Evolutionary conservation across 2,113 vertebrate species (phyloP).

Genomic region (Vireo altiloquus): DNA sequence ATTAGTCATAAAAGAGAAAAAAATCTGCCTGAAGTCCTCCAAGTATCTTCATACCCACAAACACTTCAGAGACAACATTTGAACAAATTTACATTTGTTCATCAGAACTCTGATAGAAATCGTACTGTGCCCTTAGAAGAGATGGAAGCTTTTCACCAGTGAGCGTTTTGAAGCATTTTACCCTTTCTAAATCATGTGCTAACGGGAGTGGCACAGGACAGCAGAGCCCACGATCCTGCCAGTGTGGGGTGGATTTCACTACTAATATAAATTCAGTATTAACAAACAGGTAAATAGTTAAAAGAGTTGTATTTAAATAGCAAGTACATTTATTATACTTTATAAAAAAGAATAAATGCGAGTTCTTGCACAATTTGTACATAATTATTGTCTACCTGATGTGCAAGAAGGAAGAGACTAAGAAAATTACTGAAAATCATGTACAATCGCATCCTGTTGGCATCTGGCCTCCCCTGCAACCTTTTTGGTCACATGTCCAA

Average conservation of each 20-base stretch:
- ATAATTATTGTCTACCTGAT: background rate
- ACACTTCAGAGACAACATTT: background rate
- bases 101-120: background rate
- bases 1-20: background rate
- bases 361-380: background rate
- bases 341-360: accelerated
- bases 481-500: accelerated
- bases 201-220: accelerated
- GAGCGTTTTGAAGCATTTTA: background rate
- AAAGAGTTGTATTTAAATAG: background rate
- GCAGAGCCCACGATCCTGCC: accelerated
- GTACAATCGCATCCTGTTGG: background rate
- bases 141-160: background rate
- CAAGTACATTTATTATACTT: background rate
- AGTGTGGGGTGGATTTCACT: background rate
- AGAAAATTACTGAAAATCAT: accelerated
- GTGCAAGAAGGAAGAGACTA: background rate
- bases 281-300: background rate
- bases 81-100: background rate
- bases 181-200: background rate
- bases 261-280: background rate
- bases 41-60: background rate
- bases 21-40: background rate
- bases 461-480: background rate
- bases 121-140: background rate